Evolutionary conservation across 2,888 invertebrate genomes (phyloP), one percentile per base, ranked within the genome.

Genomic region (Neelides folsomi): DNA sequence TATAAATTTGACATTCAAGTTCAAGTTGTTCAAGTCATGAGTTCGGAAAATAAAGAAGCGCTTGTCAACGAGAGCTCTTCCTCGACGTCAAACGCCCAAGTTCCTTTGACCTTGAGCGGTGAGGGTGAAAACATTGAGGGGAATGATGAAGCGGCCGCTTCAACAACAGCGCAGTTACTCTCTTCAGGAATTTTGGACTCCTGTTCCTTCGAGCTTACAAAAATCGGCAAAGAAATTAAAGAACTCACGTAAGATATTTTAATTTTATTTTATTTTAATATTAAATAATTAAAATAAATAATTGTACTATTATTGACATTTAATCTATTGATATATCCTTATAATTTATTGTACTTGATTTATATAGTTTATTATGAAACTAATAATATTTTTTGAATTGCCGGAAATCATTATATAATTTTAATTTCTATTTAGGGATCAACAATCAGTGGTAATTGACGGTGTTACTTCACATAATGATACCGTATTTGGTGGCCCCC

Each of bases 371-470:
- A n/a, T n/a, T n/a, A n/a, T n/a, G n/a, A n/a, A n/a, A n/a, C n/a
- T n/a, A n/a, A n/a, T n/a, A n/a, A n/a, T n/a, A n/a, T n/a, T n/a
- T n/a, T n/a, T n/a, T n/a, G n/a, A n/a, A n/a, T n/a, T n/a, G n/a
- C n/a, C n/a, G n/a, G n/a, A n/a, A n/a, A n/a, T n/a, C n/a, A n/a
- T n/a, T n/a, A n/a, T n/a, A n/a, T n/a, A n/a, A n/a, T n/a, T n/a
- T n/a, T n/a, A n/a, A n/a, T n/a, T n/a, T n/a, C n/a, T n/a, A n/a
- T n/a, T n/a, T 34, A 53, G 53, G 13, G 42, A 44, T n/a, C 49
- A 53, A 37, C 53, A 53, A 49, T 38, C 4, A 36, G 50, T 46
- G 41, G 46, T 53, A 50, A 45, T 49, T 12, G 49, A 49, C 2
- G 45, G 49, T 27, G 39, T 53, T 20, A 37, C 49, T n/a, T 46